Percentiles rank a stretch among this genome's conserved stretches.
Evolutionary conservation across 2,797 vertebrate species (phyloP).

Genomic region (Pagetopsis macropterus): DNA sequence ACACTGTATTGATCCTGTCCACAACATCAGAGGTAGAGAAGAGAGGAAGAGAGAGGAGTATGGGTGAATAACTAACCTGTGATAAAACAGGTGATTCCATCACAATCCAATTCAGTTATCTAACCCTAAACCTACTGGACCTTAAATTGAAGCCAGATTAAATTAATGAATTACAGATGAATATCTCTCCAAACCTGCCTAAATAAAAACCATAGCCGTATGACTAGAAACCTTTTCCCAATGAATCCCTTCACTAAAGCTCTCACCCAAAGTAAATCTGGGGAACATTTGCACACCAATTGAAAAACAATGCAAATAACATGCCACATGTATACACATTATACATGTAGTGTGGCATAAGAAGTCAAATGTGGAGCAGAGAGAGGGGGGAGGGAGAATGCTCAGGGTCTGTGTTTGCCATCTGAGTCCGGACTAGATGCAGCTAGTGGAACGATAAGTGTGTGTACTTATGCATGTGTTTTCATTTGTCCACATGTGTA

Average conservation of each 20-base stretch:
- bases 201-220: background rate
- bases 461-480: conserved; percentile 56
- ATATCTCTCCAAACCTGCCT: background rate
- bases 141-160: background rate
- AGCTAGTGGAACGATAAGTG: conserved; percentile 54
- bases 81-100: conserved; percentile 3
- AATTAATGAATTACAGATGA: too few species aligned
- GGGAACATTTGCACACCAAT: background rate
- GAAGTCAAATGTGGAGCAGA: background rate
- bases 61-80: conserved; percentile 44
- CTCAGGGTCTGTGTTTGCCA: conserved; percentile 25
- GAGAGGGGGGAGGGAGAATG: background rate
- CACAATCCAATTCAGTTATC: conserved; percentile 10
- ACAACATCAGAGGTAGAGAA: conserved; percentile 20
- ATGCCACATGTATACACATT: background rate
- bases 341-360: background rate
- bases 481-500: conserved; percentile 61
- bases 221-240: background rate
- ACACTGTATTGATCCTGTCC: conserved; percentile 65
- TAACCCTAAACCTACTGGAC: background rate
- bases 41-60: conserved; percentile 20
- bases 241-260: background rate
- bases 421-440: conserved; percentile 41
- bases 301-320: background rate
- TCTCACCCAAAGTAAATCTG: background rate